Percentiles rank a stretch among this genome's conserved stretches.
Conservation (phyloP, 2,888 invertebrate genomes). For the Morpho helenor region DNA sequence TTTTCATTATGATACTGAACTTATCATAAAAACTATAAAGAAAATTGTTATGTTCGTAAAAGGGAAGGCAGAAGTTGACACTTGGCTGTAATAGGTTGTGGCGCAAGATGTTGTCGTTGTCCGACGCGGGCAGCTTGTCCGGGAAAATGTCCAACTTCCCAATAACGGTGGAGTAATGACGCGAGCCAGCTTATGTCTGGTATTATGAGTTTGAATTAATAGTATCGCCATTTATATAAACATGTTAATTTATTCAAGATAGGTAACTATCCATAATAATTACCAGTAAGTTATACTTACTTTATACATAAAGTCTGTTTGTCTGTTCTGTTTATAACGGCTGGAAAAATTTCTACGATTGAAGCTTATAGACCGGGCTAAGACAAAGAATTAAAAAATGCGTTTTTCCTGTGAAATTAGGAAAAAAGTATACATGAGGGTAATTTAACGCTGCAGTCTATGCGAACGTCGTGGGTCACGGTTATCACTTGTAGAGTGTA, state of each 20-base stretch:
- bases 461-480: too few relatives aligned
- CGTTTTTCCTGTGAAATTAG: too few relatives aligned
- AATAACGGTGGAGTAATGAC: conserved; percentile 69
- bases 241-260: not conserved
- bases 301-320: too few relatives aligned
- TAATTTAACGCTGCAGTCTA: too few relatives aligned
- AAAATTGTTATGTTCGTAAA: conserved; percentile 18
- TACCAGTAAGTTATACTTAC: too few relatives aligned
- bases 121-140: conserved; percentile 44
- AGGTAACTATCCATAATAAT: too few relatives aligned
- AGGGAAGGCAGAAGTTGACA: conserved; percentile 39
- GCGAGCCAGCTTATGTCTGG: conserved; percentile 52
- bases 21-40: conserved; percentile 18
- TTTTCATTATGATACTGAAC: conserved; percentile 14
- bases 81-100: conserved; percentile 71
- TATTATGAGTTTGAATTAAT: conserved; percentile 36
- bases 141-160: conserved; percentile 63
- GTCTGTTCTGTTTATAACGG: too few relatives aligned
- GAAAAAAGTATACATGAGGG: too few relatives aligned
- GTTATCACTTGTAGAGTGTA: too few relatives aligned
- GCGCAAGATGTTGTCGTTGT: conserved; percentile 68
- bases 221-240: conserved; percentile 2
- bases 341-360: too few relatives aligned
- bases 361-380: too few relatives aligned
- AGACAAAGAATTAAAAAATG: too few relatives aligned